Base-by-base conservation (phyloP, 2,888 invertebrate species). In the Onthophagus sagittarius region DNA sequence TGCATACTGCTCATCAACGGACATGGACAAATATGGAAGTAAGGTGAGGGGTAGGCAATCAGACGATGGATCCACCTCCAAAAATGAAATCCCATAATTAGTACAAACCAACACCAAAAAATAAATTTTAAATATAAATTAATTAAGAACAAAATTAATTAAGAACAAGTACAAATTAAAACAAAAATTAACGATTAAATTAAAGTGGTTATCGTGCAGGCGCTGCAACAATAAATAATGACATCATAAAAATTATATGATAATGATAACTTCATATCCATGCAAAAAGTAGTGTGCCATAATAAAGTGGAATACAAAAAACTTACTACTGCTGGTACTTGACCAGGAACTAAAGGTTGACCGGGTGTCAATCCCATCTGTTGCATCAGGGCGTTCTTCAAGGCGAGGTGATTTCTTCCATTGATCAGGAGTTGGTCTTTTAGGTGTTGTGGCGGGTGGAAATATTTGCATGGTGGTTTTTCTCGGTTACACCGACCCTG, bases 381-480 rank as follows among this genome's bases (percentile, higher is more conserved):
- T 90, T 96, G 96, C 94, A 97, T 95, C 84, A 97, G 90, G 82
- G 96, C 97, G 89, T 98, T 98, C 90, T 99, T 99, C 87, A 99
- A 89, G 84, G 99, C 98, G 89, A 99, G 91, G 90, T 99, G 99
- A 91, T 99, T 99, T 86, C 98, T 91, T 80, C 99, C 99, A 90
- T 99, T 99, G 90, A 99, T 98, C 87, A 99, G 90, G 86, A 99
- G 91, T 91, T 99, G 99, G 89, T 99, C 99, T 90, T 99, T 98
- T 84, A 99, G 91, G 88, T 99, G 99, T 88, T 99, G 99, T 81
- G 99, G 99, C 81, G 99, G 99, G 89, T 99, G 99, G 89, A 99
- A 98, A 90, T 99, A 99, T 91, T 99, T 99, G 95, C 99, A 99
- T 83, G 99, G 99, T 79, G 99, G 99, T 87, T 99, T 99, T 89